Percentiles rank a stretch among this genome's conserved stretches.
Evolutionary conservation across 2,113 vertebrate genomes (phyloP).

Genomic region (Trichechus manatus): DNA sequence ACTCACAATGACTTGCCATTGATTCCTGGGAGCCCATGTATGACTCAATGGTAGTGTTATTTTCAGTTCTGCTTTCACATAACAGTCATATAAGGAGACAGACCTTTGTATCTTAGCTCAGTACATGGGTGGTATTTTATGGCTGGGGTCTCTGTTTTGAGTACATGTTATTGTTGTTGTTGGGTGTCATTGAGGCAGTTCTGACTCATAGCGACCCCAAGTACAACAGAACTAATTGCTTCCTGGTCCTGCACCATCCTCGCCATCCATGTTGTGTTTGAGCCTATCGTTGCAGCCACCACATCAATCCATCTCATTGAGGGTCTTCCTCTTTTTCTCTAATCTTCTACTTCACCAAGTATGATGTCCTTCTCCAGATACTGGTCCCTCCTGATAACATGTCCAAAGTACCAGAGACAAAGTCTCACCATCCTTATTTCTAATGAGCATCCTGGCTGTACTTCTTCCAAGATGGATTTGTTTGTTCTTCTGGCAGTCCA

Average conservation of each 20-base stretch:
- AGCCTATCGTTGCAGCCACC: not conserved
- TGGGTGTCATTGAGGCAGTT: not conserved
- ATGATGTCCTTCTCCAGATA: not conserved
- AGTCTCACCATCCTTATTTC: not conserved
- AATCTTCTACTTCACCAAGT: not conserved
- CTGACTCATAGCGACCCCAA: not conserved
- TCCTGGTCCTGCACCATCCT: too few species aligned
- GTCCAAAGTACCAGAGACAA: not conserved
- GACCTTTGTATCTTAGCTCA: not conserved
- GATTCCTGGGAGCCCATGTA: fast-evolving
- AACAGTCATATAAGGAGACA: not conserved
- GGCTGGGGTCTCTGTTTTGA: not conserved
- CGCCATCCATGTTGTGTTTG: not conserved
- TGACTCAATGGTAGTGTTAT: fast-evolving
- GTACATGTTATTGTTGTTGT: not conserved
- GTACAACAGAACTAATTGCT: too few species aligned
- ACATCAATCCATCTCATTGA: not conserved
- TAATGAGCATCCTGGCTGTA: not conserved
- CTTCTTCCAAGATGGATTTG: not conserved
- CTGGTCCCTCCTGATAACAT: not conserved
- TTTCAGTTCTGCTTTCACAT: not conserved
- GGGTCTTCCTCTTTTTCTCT: not conserved
- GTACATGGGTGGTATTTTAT: fast-evolving
- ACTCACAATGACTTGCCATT: fast-evolving
- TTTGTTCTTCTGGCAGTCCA: not conserved